These are phyloP conservation scores for Phalacrocorax aristotelis DNA, from an alignment of 2,113 vertebrate species.

Conservation along the genomic window DNA sequence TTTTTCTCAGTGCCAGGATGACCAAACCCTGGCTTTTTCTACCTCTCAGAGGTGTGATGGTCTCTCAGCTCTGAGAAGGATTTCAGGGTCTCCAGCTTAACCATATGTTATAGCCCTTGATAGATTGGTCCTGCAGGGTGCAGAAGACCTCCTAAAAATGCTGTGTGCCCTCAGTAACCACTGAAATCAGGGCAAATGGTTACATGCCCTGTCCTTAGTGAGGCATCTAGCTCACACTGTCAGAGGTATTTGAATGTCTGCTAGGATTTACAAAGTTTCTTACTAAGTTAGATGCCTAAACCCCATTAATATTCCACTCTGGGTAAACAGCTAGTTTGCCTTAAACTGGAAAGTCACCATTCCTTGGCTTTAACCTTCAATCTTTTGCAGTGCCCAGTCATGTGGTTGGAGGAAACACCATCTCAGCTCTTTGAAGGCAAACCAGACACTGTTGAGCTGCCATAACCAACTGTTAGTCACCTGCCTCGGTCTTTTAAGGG, in stretches of 20 bases:
- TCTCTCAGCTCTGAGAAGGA: neutral
- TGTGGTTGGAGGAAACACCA: neutral
- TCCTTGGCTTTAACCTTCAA: neutral
- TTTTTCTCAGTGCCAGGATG: neutral
- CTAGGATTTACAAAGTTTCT: neutral
- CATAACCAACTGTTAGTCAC: neutral
- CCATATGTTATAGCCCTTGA: neutral
- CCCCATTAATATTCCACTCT: neutral
- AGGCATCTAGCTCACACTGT: neutral
- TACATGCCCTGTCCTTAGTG: neutral
- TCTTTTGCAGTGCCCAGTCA: neutral
- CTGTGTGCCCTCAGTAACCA: neutral
- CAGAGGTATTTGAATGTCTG: neutral
- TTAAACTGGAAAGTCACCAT: neutral
- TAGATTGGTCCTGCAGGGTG: neutral
- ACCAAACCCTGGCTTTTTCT: neutral
- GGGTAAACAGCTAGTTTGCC: neutral
- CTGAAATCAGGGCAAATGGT: neutral
- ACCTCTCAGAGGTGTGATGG: neutral
- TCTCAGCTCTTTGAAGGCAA: neutral
- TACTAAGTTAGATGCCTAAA: neutral
- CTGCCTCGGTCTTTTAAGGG: neutral
- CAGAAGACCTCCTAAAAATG: neutral
- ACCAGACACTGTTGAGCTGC: neutral
- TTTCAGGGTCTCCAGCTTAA: neutral